Conservation (phyloP, 2,797 vertebrate genomes). For the Eurystomus glaucurus region DNA sequence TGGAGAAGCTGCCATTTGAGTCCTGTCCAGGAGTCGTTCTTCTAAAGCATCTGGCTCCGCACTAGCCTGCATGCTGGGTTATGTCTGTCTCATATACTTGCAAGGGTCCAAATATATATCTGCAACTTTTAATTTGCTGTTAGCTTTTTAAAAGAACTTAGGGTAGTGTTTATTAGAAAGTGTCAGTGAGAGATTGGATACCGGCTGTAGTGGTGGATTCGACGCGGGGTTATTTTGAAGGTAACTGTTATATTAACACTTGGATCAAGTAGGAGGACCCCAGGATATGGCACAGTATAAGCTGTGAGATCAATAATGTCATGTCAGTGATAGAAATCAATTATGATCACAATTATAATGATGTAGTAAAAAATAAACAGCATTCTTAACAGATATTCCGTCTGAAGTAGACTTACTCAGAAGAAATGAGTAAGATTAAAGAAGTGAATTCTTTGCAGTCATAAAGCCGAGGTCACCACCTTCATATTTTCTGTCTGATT, state of each 20-base stretch:
- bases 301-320: background rate
- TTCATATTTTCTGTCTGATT: background rate
- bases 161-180: background rate
- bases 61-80: background rate
- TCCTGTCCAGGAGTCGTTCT: background rate
- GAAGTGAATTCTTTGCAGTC: background rate
- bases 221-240: background rate
- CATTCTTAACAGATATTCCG: background rate
- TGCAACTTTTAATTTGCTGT: background rate
- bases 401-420: background rate
- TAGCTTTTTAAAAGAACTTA: background rate
- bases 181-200: background rate
- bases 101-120: background rate
- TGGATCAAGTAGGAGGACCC: background rate
- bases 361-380: background rate
- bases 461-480: background rate
- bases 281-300: background rate
- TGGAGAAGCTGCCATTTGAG: background rate
- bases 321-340: background rate
- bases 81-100: background rate
- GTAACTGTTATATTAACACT: background rate
- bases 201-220: rapidly evolving
- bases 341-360: background rate
- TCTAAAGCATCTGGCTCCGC: background rate
- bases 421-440: background rate